A percentile compares a stretch with the other conserved stretches of the same genome.
Conservation (phyloP, 2,113 vertebrate species). For the Rhabdomys dilectus region DNA sequence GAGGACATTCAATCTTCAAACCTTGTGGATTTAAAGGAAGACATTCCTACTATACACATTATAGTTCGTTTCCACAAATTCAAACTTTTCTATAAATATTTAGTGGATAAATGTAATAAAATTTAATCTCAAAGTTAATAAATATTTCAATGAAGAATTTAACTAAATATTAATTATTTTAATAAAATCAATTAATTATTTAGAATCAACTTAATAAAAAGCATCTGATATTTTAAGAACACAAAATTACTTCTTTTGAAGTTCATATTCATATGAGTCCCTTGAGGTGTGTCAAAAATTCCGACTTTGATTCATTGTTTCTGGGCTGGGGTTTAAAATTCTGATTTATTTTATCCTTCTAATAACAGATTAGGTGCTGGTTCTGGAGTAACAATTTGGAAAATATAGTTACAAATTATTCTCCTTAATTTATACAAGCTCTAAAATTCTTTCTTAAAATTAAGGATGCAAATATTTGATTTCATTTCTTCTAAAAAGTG, state of each 20-base stretch:
- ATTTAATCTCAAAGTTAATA: background rate
- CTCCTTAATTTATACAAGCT: background rate
- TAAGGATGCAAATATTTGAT: background rate
- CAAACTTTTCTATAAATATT: background rate
- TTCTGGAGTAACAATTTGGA: background rate
- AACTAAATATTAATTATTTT: background rate
- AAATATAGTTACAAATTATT: background rate
- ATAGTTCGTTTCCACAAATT: background rate
- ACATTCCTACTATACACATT: background rate
- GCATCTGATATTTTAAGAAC: background rate
- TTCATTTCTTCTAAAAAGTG: background rate
- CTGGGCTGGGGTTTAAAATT: fast-evolving
- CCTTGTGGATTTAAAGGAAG: background rate
- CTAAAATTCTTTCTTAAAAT: background rate
- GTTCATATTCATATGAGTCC: background rate
- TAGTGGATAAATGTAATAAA: background rate
- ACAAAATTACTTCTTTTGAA: background rate
- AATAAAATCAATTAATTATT: background rate
- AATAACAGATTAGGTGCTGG: background rate
- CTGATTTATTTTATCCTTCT: background rate
- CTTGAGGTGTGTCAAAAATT: background rate
- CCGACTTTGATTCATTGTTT: background rate
- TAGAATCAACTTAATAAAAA: background rate
- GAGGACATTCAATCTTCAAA: background rate
- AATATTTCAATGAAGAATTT: background rate